Evolutionary conservation across 1,140 invertebrate species (phyloP).

Genomic region (Papilio dardanus): DNA sequence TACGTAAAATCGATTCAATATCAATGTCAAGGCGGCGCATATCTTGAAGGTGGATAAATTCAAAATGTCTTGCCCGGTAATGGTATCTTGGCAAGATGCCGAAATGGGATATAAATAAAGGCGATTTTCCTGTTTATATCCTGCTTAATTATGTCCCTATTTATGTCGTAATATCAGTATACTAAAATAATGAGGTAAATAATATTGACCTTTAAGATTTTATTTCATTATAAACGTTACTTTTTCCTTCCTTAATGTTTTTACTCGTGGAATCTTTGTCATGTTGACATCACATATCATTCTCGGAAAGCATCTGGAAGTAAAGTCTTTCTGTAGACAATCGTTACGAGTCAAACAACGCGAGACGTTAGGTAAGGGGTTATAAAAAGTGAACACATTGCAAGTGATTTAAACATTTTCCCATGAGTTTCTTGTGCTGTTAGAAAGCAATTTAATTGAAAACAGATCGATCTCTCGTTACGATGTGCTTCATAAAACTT

Average conservation of each 20-base stretch:
- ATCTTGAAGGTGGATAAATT: not conserved
- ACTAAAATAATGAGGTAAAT: too few relatives aligned
- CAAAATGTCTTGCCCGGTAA: not conserved
- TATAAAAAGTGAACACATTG: conserved; percentile 66
- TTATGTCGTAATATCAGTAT: not conserved
- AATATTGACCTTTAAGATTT: not conserved
- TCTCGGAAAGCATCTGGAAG: conserved; percentile 3
- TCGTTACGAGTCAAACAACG: conserved; percentile 70
- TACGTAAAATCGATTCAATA: not conserved
- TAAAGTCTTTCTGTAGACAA: conserved; percentile 60
- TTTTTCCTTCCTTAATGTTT: not conserved
- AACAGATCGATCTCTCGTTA: conserved; percentile 15
- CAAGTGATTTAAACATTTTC: conserved; percentile 57
- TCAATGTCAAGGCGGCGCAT: not conserved
- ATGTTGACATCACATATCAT: not conserved
- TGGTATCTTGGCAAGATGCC: conserved; percentile 21
- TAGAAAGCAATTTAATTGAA: conserved; percentile 53
- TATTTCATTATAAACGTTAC: not conserved
- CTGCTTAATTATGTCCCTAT: not conserved
- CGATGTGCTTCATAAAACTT: not conserved
- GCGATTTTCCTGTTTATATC: conserved; percentile 12
- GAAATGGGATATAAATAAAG: conserved; percentile 27
- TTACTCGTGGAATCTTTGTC: not conserved
- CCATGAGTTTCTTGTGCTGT: conserved; percentile 58
- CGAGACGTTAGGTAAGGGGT: conserved; percentile 64